These are phyloP conservation scores for Babylonia areolata DNA, from an alignment of 1,140 invertebrate genomes.

Conservation along the genomic window DNA sequence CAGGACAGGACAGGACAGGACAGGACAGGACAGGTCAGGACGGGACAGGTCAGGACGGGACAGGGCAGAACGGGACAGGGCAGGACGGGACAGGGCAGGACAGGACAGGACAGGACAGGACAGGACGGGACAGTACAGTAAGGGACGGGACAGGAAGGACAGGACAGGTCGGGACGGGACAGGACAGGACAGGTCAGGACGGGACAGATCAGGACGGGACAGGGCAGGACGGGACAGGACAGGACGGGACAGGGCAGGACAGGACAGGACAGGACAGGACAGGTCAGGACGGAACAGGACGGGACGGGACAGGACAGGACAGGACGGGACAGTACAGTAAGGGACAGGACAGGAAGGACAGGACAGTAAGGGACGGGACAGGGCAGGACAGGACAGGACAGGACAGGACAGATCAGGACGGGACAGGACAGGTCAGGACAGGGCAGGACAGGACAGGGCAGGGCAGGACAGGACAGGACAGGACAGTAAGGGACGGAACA, in stretches of 20 bases:
- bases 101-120: background rate
- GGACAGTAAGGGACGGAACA: slow-evolving; percentile 3
- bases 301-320: slow-evolving; percentile 18
- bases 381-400: slow-evolving; percentile 4
- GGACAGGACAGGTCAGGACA: background rate
- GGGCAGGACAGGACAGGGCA: background rate
- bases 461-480: slow-evolving; percentile 12
- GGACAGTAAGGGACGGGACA: slow-evolving; percentile 2
- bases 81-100: background rate
- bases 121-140: background rate
- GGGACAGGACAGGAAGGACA: slow-evolving; percentile 10
- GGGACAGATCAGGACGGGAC: background rate
- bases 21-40: background rate
- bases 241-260: background rate
- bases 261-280: background rate
- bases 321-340: background rate
- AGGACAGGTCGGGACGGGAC: background rate
- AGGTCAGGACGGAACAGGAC: background rate
- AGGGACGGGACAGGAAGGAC: background rate
- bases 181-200: slow-evolving; percentile 17
- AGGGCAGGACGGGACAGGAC: background rate
- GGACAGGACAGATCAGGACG: slow-evolving; percentile 17
- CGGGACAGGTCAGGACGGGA: background rate
- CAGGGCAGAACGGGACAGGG: background rate
- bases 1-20: too few species aligned